Percentiles rank a stretch among this genome's conserved stretches.
Evolutionary conservation across 2,113 vertebrate genomes (phyloP).

Genomic region (Nematolebias whitei): DNA sequence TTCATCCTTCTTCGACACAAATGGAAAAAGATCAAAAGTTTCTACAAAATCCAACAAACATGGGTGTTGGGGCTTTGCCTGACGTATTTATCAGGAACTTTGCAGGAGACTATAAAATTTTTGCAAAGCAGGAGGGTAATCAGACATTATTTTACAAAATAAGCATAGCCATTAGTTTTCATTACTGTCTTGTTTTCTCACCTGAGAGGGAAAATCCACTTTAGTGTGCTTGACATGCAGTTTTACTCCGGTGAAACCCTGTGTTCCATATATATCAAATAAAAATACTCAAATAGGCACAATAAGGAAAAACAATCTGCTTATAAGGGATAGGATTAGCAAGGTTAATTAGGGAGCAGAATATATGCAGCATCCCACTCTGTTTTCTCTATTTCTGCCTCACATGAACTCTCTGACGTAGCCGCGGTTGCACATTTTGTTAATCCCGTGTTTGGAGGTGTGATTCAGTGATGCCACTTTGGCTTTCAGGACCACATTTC

Average conservation of each 20-base stretch:
- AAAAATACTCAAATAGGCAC: neutral
- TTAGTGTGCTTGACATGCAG: conserved; percentile 23
- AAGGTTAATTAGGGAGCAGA: conserved; percentile 28
- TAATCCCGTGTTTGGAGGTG: conserved; percentile 61
- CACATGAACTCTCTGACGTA: conserved; percentile 26
- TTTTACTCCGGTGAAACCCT: neutral
- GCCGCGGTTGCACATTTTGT: conserved; percentile 42
- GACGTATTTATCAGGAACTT: conserved; percentile 73
- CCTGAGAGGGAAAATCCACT: conserved; percentile 58
- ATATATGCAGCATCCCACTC: conserved; percentile 6
- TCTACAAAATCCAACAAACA: conserved; percentile 35
- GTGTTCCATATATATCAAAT: conserved; percentile 3
- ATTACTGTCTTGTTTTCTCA: conserved; percentile 73
- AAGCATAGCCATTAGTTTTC: conserved; percentile 73
- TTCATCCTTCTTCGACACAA: conserved; percentile 11
- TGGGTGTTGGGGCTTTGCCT: conserved; percentile 57
- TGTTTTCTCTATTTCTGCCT: conserved; percentile 12
- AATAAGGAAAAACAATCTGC: neutral
- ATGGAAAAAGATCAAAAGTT: conserved; percentile 25
- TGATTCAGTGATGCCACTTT: conserved; percentile 56
- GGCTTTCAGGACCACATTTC: conserved; percentile 60
- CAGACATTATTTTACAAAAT: conserved; percentile 76
- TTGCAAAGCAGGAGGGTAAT: conserved; percentile 70
- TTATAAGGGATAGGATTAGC: conserved; percentile 21
- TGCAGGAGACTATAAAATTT: conserved; percentile 69